Percentiles rank a stretch among this genome's conserved stretches.
Evolutionary conservation across 2,888 invertebrate genomes (phyloP).

Genomic region (Deroplatys truncata): DNA sequence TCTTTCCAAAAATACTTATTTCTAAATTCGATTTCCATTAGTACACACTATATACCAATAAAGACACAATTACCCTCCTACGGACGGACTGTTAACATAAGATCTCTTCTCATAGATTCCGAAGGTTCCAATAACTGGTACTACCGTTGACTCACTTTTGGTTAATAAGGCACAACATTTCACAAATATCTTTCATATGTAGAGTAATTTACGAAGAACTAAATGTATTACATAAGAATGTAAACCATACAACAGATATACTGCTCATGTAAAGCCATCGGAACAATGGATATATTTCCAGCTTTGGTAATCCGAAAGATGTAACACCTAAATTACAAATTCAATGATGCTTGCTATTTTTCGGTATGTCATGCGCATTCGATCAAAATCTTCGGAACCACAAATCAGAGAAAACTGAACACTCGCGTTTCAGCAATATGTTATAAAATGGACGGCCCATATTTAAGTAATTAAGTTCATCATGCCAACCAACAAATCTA

Average conservation of each 20-base stretch:
- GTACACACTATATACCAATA: not conserved
- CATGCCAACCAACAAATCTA: not conserved
- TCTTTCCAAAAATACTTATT: not conserved
- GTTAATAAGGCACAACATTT: not conserved
- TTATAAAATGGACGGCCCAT: not conserved
- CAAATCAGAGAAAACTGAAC: not conserved
- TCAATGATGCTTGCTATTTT: no score
- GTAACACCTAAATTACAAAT: no score
- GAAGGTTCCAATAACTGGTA: not conserved
- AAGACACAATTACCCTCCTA: not conserved
- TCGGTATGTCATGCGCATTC: not conserved
- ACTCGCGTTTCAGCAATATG: not conserved
- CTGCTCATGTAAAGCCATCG: not conserved
- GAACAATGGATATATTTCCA: no score
- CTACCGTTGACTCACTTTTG: not conserved
- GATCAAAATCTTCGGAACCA: not conserved
- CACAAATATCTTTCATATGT: not conserved
- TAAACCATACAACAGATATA: not conserved
- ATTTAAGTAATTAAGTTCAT: not conserved
- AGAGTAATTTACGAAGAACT: not conserved
- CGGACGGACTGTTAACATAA: not conserved
- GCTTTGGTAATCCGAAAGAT: no score
- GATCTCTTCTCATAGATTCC: not conserved
- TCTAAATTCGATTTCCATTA: not conserved
- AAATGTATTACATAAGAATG: not conserved